Evolutionary conservation across 2,888 invertebrate species (phyloP).

Genomic region (Altica lythri): DNA sequence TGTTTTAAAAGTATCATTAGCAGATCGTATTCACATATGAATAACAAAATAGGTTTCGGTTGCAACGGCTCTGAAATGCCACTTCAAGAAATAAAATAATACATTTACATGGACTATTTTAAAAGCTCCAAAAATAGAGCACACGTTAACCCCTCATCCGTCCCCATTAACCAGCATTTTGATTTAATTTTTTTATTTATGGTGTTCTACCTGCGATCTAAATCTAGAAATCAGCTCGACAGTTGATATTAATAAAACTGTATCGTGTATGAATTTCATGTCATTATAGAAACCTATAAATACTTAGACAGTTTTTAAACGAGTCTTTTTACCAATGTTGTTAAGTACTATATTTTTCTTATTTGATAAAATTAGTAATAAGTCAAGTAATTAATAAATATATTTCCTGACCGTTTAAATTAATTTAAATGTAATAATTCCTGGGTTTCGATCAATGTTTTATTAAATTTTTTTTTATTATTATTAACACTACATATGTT

Average conservation of each 20-base stretch:
- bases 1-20: constrained; percentile 27
- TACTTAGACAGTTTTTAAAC: neutral
- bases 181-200: constrained; percentile 25
- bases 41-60: constrained; percentile 30
- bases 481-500: too few species aligned
- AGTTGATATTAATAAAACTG: constrained; percentile 12
- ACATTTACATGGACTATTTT: constrained; percentile 52
- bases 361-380: too few species aligned
- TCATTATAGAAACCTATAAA: too few species aligned
- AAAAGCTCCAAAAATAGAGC: constrained; percentile 54
- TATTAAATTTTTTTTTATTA: too few species aligned
- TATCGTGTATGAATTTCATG: too few species aligned
- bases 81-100: constrained; percentile 44
- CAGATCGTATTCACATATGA: constrained; percentile 28
- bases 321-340: neutral
- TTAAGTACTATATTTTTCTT: too few species aligned
- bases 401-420: too few species aligned
- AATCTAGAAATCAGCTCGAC: too few species aligned
- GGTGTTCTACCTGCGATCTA: constrained; percentile 16
- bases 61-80: constrained; percentile 31
- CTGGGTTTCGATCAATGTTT: too few species aligned
- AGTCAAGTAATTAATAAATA: too few species aligned
- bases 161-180: constrained; percentile 16
- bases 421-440: too few species aligned
- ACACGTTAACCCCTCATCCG: constrained; percentile 41